Percentiles rank a stretch among this genome's conserved stretches.
These are phyloP conservation scores for Microchrysa polita DNA, from an alignment of 2,888 invertebrate species.

Conservation along the genomic window DNA sequence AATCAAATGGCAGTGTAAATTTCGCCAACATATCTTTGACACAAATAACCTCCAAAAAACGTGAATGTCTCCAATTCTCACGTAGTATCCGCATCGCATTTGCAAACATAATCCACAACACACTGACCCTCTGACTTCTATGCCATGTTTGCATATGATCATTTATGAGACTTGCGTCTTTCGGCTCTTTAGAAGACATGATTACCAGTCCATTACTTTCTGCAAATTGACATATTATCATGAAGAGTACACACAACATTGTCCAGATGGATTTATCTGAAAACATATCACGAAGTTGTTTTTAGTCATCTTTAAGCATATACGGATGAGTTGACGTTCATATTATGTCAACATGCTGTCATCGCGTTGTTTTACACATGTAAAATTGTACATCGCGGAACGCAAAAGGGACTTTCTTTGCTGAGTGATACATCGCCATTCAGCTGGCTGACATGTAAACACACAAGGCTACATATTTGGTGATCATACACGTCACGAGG, in stretches of 20 bases:
- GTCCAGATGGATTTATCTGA: not conserved
- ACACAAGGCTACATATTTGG: slow-evolving; percentile 1
- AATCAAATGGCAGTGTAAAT: no score
- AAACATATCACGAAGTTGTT: slow-evolving; percentile 17
- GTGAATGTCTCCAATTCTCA: no score
- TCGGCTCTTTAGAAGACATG: not conserved
- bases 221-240: slow-evolving; percentile 28
- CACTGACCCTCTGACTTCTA: no score
- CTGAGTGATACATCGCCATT: no score
- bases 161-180: no score
- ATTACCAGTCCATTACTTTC: slow-evolving; percentile 21
- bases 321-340: slow-evolving; percentile 14
- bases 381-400: not conserved
- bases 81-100: no score
- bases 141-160: no score
- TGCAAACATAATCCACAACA: no score
- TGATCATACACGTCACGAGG: slow-evolving; percentile 11
- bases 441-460: slow-evolving; percentile 2
- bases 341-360: slow-evolving; percentile 29
- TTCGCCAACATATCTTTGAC: no score
- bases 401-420: no score
- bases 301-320: slow-evolving; percentile 12
- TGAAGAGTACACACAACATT: slow-evolving; percentile 4
- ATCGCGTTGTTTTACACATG: not conserved
- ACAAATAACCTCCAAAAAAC: no score